Evolutionary conservation across 2,797 vertebrate species (phyloP).

Genomic region (Anabas testudineus): DNA sequence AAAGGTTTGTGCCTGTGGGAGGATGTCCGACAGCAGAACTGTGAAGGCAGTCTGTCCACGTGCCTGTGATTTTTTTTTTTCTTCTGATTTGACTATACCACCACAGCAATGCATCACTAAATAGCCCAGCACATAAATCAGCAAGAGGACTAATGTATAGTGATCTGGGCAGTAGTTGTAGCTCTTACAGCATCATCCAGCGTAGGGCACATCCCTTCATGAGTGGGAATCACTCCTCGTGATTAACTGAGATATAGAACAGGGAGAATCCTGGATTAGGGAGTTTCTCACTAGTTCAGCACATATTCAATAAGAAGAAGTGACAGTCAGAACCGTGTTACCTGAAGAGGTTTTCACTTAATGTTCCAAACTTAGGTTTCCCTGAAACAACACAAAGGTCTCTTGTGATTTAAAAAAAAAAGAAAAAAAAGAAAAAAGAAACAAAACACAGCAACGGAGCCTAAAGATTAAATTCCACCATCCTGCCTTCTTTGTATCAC

Average conservation of each 20-base stretch:
- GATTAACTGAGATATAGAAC: not conserved
- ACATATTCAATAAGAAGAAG: constrained; percentile 11
- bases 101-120: not conserved
- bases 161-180: not conserved
- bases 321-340: constrained; percentile 13
- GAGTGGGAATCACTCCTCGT: not conserved
- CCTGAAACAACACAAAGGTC: constrained; percentile 22
- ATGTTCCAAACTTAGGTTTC: constrained; percentile 12
- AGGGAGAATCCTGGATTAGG: not conserved
- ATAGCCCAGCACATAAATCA: not conserved
- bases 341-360: not conserved
- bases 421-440: not conserved
- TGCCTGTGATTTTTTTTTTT: not conserved
- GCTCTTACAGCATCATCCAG: not conserved
- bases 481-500: constrained; percentile 27
- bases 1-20: no score
- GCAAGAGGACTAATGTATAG: not conserved
- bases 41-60: no score
- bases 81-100: not conserved
- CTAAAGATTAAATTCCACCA: constrained; percentile 16
- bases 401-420: constrained; percentile 18
- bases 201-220: not conserved
- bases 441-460: constrained; percentile 17
- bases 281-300: not conserved
- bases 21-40: not conserved